Evolutionary conservation across 2,113 vertebrate genomes (phyloP).

Genomic region (Pardalotus punctatus): DNA sequence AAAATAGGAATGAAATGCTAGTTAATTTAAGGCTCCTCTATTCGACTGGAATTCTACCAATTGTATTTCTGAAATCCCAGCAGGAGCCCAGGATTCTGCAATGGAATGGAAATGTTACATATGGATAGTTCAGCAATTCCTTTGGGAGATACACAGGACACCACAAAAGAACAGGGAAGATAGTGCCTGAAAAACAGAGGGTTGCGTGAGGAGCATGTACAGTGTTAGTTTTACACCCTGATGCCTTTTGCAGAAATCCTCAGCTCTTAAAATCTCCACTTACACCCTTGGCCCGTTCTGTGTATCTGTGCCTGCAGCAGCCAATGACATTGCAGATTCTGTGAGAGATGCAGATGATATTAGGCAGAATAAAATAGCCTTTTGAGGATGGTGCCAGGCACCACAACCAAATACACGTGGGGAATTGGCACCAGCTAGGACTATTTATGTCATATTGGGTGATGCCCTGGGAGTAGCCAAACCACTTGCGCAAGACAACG

Average conservation of each 20-base stretch:
- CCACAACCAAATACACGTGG: not conserved
- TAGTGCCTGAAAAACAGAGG: not conserved
- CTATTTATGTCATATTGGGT: not conserved
- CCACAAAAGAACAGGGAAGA: not conserved
- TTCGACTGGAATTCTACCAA: not conserved
- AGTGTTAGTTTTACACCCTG: not conserved
- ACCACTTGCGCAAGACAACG: fast-evolving
- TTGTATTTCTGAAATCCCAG: slow-evolving; percentile 18
- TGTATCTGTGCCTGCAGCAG: not conserved
- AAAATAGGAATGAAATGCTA: not conserved
- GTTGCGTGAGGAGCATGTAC: not conserved
- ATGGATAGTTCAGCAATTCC: not conserved
- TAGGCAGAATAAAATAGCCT: not conserved
- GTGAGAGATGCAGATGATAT: not conserved
- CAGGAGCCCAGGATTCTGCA: not conserved
- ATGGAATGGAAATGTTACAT: not conserved
- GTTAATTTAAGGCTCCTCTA: not conserved
- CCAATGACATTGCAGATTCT: not conserved
- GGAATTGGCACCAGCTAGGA: not conserved
- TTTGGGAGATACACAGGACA: not conserved
- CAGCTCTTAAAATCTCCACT: not conserved
- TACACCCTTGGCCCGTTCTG: not conserved
- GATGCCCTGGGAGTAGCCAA: not conserved
- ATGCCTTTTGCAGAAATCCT: not conserved
- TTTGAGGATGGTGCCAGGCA: not conserved